Conservation (phyloP, 64 coral and sea anemone species). For the Montipora foliosa region DNA sequence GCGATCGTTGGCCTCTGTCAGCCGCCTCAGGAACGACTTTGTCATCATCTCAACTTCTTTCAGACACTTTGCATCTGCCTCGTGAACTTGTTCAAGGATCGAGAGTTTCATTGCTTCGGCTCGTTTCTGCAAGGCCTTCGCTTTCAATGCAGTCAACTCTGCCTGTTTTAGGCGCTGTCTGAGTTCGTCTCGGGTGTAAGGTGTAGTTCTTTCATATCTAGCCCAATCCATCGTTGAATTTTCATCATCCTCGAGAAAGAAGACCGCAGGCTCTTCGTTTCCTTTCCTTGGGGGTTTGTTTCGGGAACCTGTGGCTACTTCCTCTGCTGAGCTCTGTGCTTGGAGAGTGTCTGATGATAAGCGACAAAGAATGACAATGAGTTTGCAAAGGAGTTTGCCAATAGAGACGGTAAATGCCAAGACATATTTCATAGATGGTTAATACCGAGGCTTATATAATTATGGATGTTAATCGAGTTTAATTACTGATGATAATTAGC, state of each 20-base stretch:
- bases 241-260: slow-evolving; percentile 19
- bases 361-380: neutral
- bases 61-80: slow-evolving; percentile 87
- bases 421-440: too few species aligned
- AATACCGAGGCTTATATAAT: too few species aligned
- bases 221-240: slow-evolving; percentile 16
- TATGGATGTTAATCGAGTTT: too few species aligned
- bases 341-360: neutral
- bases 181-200: slow-evolving; percentile 4
- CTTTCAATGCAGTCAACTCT: slow-evolving; percentile 79
- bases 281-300: neutral
- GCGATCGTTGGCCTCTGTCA: slow-evolving; percentile 88
- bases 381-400: neutral
- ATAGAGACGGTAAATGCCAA: neutral
- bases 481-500: too few species aligned
- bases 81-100: slow-evolving; percentile 72
- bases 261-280: neutral
- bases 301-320: neutral
- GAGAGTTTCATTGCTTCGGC: slow-evolving; percentile 81
- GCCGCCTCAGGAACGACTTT: slow-evolving; percentile 72
- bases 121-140: slow-evolving; percentile 80
- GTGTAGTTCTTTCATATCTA: neutral
- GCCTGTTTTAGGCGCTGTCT: slow-evolving; percentile 68
- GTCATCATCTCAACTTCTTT: slow-evolving; percentile 91
- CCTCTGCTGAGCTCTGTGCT: neutral